phyloP scores from a whole-genome alignment of 2,797 vertebrate genomes.

The Oceanodroma leucorhoa region DNA sequence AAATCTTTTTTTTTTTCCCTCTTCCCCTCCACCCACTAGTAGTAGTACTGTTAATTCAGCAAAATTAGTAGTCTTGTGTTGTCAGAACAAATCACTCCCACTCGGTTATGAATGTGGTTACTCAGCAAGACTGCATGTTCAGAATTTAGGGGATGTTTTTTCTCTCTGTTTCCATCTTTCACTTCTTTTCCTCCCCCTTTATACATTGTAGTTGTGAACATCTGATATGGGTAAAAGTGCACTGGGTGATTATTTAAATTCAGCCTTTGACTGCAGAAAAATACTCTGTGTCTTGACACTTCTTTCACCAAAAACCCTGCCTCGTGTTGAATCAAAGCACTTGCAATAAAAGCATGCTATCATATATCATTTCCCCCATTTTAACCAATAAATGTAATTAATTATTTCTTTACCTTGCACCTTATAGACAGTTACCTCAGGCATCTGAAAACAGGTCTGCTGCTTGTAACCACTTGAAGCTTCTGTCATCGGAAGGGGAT shows the following conservation, averaged over 20 bases:
- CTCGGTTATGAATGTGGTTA: constrained; percentile 54
- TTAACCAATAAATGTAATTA: constrained; percentile 38
- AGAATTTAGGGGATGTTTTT: constrained; percentile 40
- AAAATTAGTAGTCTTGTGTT: constrained; percentile 57
- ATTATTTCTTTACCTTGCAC: constrained; percentile 60
- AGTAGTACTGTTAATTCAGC: constrained; percentile 56
- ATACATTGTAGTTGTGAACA: background rate
- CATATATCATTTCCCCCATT: constrained; percentile 7
- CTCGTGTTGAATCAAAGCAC: background rate
- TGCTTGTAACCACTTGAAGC: constrained; percentile 76
- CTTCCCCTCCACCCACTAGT: constrained; percentile 1
- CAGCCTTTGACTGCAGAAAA: constrained; percentile 45
- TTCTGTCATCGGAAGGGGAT: constrained; percentile 68
- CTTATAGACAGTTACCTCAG: constrained; percentile 59
- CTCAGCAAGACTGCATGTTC: constrained; percentile 49
- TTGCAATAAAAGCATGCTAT: background rate
- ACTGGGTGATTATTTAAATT: constrained; percentile 26
- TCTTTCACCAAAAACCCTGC: background rate
- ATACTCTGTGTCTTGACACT: background rate
- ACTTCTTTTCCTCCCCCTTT: constrained; percentile 1
- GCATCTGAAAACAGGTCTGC: constrained; percentile 53
- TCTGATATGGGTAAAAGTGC: constrained; percentile 10
- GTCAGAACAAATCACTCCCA: constrained; percentile 66
- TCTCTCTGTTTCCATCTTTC: constrained; percentile 19
- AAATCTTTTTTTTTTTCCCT: background rate